Conservation (phyloP, 2,797 vertebrate species). For the Sparidentex hasta region DNA sequence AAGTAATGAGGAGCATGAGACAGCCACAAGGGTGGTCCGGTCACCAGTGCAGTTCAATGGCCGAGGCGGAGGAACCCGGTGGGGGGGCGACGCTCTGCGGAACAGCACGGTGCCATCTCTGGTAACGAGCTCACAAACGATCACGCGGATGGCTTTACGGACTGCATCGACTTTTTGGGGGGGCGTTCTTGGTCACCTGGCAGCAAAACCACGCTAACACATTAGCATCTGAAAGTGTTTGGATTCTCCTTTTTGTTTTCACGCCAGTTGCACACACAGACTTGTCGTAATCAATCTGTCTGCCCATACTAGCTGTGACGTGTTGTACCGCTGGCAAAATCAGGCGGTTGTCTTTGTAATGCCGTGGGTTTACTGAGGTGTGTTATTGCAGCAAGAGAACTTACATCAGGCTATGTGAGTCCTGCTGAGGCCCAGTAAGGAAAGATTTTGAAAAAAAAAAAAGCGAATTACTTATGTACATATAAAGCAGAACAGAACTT, state of each 20-base stretch:
- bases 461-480: background rate
- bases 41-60: constrained; percentile 52
- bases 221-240: background rate
- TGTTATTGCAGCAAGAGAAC: constrained; percentile 1
- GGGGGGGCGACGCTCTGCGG: constrained; percentile 43
- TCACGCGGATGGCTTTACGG: constrained; percentile 38
- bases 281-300: constrained; percentile 17
- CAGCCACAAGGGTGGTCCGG: constrained; percentile 53
- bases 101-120: constrained; percentile 35
- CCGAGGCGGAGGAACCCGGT: constrained; percentile 55
- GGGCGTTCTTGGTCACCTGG: constrained; percentile 20
- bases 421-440: background rate
- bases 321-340: background rate
- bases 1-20: constrained; percentile 71
- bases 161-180: constrained; percentile 28
- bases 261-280: background rate
- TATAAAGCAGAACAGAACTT: background rate
- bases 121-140: constrained; percentile 21
- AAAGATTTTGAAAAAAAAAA: background rate
- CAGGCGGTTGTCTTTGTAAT: background rate
- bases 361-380: background rate
- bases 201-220: constrained; percentile 16
- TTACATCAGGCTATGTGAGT: background rate
- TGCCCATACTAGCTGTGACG: constrained; percentile 9
- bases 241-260: background rate